Evolutionary conservation across 1,140 invertebrate genomes (phyloP).

Genomic region (Lethocerus indicus): DNA sequence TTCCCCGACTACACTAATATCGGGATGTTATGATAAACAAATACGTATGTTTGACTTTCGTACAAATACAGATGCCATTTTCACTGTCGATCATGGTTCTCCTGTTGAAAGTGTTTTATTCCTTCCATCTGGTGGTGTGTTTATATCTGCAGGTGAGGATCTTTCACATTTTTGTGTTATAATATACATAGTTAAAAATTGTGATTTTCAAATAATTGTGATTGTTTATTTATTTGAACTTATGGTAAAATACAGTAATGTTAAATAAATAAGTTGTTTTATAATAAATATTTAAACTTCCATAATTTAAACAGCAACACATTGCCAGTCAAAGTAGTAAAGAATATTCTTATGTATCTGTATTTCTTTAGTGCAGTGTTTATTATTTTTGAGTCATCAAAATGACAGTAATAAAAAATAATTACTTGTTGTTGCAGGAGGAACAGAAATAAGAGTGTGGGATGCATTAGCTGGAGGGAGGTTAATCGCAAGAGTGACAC

Average conservation of each 20-base stretch:
- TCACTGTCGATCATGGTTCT: constrained; percentile 69
- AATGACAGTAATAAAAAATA: not conserved
- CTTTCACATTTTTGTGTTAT: too few relatives aligned
- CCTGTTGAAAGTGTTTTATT: constrained; percentile 85
- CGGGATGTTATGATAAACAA: constrained; percentile 86
- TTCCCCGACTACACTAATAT: constrained; percentile 56
- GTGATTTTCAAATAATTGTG: too few relatives aligned
- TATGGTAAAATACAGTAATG: too few relatives aligned
- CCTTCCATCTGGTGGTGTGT: constrained; percentile 74
- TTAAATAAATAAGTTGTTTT: too few relatives aligned
- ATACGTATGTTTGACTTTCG: constrained; percentile 81
- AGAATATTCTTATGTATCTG: too few relatives aligned
- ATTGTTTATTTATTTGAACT: too few relatives aligned
- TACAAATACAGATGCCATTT: constrained; percentile 43
- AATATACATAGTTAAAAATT: too few relatives aligned
- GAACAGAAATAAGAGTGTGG: constrained; percentile 85
- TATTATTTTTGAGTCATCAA: too few relatives aligned
- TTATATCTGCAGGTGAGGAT: constrained; percentile 62
- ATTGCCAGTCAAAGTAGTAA: too few relatives aligned
- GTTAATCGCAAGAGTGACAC: constrained; percentile 56
- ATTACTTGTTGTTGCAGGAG: constrained; percentile 36
- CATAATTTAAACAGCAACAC: too few relatives aligned
- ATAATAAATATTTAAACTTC: too few relatives aligned
- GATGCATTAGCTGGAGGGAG: constrained; percentile 75
- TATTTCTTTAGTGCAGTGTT: too few relatives aligned